Evolutionary conservation across 2,113 vertebrate genomes (phyloP).

Genomic region (Otocyon megalotis): DNA sequence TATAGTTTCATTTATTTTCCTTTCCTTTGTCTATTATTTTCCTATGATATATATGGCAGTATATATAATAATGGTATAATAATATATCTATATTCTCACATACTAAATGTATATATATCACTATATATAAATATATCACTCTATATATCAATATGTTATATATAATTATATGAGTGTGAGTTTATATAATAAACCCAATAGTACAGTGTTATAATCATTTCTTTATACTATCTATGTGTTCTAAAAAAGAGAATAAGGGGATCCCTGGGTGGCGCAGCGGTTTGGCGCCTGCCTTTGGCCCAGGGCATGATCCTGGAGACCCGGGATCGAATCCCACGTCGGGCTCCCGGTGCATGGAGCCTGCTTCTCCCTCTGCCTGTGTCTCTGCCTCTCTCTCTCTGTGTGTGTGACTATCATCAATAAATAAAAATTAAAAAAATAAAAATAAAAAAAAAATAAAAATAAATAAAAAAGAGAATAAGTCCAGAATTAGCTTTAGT

Average conservation of each 20-base stretch:
- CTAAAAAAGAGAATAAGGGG: background rate
- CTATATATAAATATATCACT: background rate
- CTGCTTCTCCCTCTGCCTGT: too few species aligned
- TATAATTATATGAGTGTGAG: background rate
- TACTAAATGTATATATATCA: too few species aligned
- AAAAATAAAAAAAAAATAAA: too few species aligned
- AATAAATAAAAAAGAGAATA: background rate
- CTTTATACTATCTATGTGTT: background rate
- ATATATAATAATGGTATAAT: background rate
- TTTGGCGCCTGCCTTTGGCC: too few species aligned
- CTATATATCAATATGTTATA: background rate
- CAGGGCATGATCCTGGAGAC: too few species aligned
- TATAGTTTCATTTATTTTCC: background rate
- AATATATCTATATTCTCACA: too few species aligned
- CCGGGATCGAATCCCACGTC: too few species aligned
- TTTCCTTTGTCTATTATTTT: background rate
- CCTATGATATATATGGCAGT: background rate
- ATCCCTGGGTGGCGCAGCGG: too few species aligned
- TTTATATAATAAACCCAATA: background rate
- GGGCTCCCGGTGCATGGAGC: too few species aligned
- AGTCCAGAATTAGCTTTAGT: background rate
- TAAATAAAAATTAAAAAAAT: too few species aligned
- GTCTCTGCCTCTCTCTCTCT: too few species aligned
- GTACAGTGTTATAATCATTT: background rate
- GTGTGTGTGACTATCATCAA: too few species aligned